Base-by-base conservation (phyloP, 2,888 invertebrate genomes). In the Ophioninae sp. region DNA sequence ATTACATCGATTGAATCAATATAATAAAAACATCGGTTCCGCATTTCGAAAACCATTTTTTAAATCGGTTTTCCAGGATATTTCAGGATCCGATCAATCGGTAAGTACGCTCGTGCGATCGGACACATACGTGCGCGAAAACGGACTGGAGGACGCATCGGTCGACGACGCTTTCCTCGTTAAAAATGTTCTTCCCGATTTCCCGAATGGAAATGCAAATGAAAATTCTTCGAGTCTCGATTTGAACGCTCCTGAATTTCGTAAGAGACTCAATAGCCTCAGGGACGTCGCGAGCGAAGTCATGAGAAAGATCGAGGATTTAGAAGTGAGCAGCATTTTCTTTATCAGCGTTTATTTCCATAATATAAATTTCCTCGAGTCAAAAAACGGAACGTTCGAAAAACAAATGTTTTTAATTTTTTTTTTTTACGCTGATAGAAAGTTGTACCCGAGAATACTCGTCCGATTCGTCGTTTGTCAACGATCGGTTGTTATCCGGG, bases 391-490 rank as follows among this genome's bases (percentile, higher is more conserved):
- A 57, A 50, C 13, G 41, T 41, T 62, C 57, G 17, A 13, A 44
- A 44, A 44, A 10, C 8, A 44, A 1, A 39, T 7, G 13, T 7
- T 73, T n/a, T n/a, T n/a, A n/a, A n/a, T 61, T 17, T 44, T 30
- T 44, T 20, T 61, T 62, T 0, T 10, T 50, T 73, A 56, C 20
- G 59, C 67, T 41, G 79, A 56, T 41, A 89, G 89, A 78, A 83
- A n/a, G 61, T 65, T 21, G 61, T 8, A 7, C 74, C 85, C 0
- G 85, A 86, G 37, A 62, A 78, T 7, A 50, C 37, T 1, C 84
- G 86, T 67, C 79, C 86, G 7, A 84, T 83, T 59, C 86, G 86
- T 8, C 87, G 88, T 6, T 79, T 88, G n/a, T 82, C 87, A n/a
- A 21, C 86, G 5, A 83, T 87, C 17, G 85, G 83, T 7, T 23